Base-by-base conservation (phyloP, 1,140 invertebrate species). In the Leptopilina boulardi region DNA sequence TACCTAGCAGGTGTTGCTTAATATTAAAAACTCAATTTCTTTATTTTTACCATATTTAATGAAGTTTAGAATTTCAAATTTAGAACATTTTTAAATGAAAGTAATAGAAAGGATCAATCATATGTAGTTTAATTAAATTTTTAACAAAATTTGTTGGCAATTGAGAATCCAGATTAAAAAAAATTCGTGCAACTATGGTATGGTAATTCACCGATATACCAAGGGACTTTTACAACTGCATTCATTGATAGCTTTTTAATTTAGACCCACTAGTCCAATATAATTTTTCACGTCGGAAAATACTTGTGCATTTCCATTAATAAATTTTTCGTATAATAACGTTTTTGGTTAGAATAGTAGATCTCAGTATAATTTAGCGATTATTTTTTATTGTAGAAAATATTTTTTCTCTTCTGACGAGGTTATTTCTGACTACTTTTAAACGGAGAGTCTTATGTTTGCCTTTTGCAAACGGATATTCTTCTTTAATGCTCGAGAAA, bases 401-500 rank as follows among this genome's bases (percentile, higher is more conserved):
- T 51, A 4, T 51, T 18, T 42, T 51, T 51, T 6, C 47, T 51
- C 15, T 38, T 6, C 34, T 38, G 34, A 8, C 15, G n/a, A 18
- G 26, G 59, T 30, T n/a, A 38, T 38, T 30, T 23, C 21, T 3
- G 56, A 23, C 26, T 30, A 15, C 59, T 30, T 30, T 30, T n/a
- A 30, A 66, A 30, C 59, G 11, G 26, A 66, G 59, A n/a, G 59
- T 66, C 30, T 66, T 2, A 30, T 66, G 59, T 66, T 66, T 66
- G 23, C 59, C 59, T 23, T 66, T 66, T 30, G 59, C 59, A 66
- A 66, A n/a, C 59, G 26, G 59, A n/a, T 26, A 26, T 66, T 30
- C 11, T 66, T 66, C 59, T 66, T 66, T n/a, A 66, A 66, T 66
- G 59, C 59, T 30, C 23, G 11, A n/a, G 23, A 66, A n/a, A n/a